phyloP scores from a whole-genome alignment of 2,797 vertebrate genomes.

The Gobio occitaniae region DNA sequence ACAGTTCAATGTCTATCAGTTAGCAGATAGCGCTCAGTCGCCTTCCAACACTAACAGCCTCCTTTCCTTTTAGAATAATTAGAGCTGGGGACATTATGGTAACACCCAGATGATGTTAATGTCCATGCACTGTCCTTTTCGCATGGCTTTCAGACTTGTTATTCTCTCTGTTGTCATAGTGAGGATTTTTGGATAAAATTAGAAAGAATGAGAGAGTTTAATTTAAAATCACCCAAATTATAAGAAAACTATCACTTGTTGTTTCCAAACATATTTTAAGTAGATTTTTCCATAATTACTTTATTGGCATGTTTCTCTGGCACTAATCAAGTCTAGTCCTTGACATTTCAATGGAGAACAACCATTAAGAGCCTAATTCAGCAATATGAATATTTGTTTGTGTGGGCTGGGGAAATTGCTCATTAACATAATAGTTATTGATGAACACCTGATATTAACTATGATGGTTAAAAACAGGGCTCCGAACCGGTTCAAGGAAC shows the following conservation, averaged over 20 bases:
- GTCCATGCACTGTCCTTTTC: constrained; percentile 33
- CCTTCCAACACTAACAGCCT: constrained; percentile 49
- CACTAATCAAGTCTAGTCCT: not conserved
- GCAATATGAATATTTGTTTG: not conserved
- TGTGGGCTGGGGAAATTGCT: not conserved
- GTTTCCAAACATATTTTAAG: not conserved
- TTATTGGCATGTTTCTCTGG: not conserved
- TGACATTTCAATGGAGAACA: not conserved
- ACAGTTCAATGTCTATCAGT: constrained; percentile 41
- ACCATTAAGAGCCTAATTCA: not conserved
- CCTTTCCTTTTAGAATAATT: constrained; percentile 48
- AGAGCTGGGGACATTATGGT: constrained; percentile 46
- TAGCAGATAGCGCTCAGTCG: constrained; percentile 9
- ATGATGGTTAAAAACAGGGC: no score
- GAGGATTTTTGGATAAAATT: constrained; percentile 20
- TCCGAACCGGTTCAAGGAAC: no score
- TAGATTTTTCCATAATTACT: not conserved
- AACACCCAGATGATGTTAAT: constrained; percentile 34
- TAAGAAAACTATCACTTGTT: not conserved
- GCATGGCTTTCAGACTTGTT: constrained; percentile 13
- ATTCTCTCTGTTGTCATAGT: constrained; percentile 12
- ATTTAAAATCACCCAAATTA: constrained; percentile 5
- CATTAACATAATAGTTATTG: not conserved
- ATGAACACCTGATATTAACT: constrained; percentile 1
- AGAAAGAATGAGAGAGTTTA: not conserved